A percentile compares a stretch with the other conserved stretches of the same genome.
These are phyloP conservation scores for Protosalanx chinensis DNA, from an alignment of 2,797 vertebrate genomes.

Conservation along the genomic window DNA sequence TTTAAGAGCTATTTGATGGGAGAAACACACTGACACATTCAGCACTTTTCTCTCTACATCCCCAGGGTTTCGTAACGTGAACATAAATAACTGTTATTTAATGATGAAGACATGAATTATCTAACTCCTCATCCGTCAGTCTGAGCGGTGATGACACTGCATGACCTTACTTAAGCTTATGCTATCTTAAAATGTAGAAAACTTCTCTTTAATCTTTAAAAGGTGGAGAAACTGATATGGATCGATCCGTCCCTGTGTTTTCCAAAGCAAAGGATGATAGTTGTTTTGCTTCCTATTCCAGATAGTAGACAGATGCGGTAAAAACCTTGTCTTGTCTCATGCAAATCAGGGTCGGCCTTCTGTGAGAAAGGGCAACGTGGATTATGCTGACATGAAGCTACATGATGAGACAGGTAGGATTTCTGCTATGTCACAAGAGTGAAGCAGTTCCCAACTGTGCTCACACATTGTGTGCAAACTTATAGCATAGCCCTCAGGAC, in stretches of 20 bases:
- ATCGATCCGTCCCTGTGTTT: not conserved
- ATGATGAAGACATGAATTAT: not conserved
- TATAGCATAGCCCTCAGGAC: not conserved
- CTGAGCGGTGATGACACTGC: not conserved
- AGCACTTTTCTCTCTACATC: not conserved
- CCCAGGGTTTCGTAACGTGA: no score
- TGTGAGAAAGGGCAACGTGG: conserved; percentile 41
- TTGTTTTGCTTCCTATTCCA: not conserved
- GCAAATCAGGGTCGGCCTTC: conserved; percentile 27
- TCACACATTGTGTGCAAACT: not conserved
- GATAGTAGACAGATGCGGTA: not conserved
- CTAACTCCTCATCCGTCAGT: not conserved
- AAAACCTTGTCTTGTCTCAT: conserved; percentile 5
- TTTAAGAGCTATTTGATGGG: conserved; percentile 12
- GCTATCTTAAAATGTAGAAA: not conserved
- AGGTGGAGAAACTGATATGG: not conserved
- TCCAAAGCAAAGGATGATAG: not conserved
- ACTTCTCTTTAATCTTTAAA: not conserved
- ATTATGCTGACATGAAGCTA: conserved; percentile 43
- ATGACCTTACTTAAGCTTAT: not conserved
- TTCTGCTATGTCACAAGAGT: conserved; percentile 26
- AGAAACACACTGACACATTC: conserved; percentile 8
- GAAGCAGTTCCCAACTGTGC: conserved; percentile 7
- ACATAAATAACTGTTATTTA: not conserved
- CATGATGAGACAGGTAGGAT: conserved; percentile 60